Evolutionary conservation across 1,140 invertebrate genomes (phyloP).

Genomic region (Aphelenchoides fujianensis): DNA sequence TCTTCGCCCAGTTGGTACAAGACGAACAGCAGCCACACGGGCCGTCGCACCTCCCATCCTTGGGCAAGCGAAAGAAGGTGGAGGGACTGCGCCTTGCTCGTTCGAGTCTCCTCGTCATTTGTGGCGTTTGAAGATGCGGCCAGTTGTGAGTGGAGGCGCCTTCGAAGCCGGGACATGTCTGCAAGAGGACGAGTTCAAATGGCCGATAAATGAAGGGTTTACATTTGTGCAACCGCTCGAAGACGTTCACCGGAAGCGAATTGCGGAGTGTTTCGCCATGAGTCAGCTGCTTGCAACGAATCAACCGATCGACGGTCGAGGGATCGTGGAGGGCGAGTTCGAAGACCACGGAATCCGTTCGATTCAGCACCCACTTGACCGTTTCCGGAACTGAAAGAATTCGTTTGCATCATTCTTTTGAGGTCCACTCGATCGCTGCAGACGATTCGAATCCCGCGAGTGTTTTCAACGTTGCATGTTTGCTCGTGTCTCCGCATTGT

Average conservation of each 20-base stretch:
- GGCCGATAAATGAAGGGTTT: no score
- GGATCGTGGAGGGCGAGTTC: conserved; percentile 22
- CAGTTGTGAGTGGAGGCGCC: background rate
- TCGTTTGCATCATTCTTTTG: no score
- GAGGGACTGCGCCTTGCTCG: background rate
- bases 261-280: conserved; percentile 1
- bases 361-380: background rate
- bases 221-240: background rate
- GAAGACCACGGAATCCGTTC: background rate
- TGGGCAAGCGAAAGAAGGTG: background rate
- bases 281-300: conserved; percentile 15
- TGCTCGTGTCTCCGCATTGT: no score
- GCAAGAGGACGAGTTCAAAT: no score
- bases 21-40: conserved; percentile 44
- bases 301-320: conserved; percentile 3
- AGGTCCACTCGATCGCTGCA: no score
- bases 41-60: conserved; percentile 39
- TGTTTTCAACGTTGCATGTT: no score
- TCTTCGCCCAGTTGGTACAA: conserved; percentile 45
- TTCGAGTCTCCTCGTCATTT: background rate
- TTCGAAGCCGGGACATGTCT: background rate
- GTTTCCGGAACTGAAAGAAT: background rate
- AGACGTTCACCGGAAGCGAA: background rate
- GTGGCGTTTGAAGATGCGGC: background rate
- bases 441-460: no score